These are phyloP conservation scores for Oscheius myriophilus DNA, from an alignment of 2,888 invertebrate species.

Conservation along the genomic window DNA sequence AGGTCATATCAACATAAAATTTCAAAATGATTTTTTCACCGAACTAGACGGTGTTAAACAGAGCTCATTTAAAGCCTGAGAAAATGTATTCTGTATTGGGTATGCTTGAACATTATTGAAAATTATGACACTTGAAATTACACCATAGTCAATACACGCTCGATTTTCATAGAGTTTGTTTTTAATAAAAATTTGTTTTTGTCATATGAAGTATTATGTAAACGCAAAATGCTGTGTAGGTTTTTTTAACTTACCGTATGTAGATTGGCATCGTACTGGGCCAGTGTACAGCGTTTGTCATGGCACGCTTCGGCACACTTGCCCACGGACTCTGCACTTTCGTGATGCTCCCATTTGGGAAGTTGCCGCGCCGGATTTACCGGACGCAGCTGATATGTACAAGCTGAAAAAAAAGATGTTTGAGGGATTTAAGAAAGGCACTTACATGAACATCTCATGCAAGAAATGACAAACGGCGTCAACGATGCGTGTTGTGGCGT, in stretches of 20 bases:
- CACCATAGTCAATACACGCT: too few species aligned
- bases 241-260: slow-evolving; percentile 46
- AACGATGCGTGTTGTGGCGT: slow-evolving; percentile 67
- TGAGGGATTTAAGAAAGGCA: neutral
- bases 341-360: slow-evolving; percentile 54
- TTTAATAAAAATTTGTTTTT: too few species aligned
- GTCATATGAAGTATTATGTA: too few species aligned
- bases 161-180: too few species aligned
- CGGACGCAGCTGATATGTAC: slow-evolving; percentile 62
- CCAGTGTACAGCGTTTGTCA: slow-evolving; percentile 58
- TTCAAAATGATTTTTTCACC: too few species aligned
- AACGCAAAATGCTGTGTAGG: too few species aligned
- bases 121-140: too few species aligned
- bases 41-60: too few species aligned
- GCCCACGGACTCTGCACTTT: slow-evolving; percentile 56
- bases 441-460: slow-evolving; percentile 67
- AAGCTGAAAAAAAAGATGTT: slow-evolving; percentile 43
- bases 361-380: slow-evolving; percentile 52
- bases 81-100: too few species aligned
- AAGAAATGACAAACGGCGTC: slow-evolving; percentile 68
- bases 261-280: slow-evolving; percentile 62
- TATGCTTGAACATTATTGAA: too few species aligned
- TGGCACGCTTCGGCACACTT: slow-evolving; percentile 65
- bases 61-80: too few species aligned
- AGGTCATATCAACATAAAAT: too few species aligned